A percentile compares a stretch with the other conserved stretches of the same genome.
Conservation (phyloP, 2,888 invertebrate species). For the Rotaria macrura region DNA sequence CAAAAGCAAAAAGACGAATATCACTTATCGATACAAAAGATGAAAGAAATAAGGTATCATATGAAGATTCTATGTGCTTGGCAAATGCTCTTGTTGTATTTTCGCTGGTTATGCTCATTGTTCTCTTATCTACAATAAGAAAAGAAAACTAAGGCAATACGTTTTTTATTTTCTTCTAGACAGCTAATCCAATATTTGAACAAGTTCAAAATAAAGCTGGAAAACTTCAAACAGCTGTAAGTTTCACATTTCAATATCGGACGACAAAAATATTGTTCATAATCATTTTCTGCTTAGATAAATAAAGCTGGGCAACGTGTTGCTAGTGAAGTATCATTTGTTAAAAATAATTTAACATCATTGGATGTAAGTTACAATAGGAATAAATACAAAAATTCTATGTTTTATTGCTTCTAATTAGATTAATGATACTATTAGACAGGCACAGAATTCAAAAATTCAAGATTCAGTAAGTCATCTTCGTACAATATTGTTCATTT, state of each 20-base stretch:
- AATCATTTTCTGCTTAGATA: not conserved
- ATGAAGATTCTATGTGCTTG: not conserved
- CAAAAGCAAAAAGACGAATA: not conserved
- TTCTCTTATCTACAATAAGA: not conserved
- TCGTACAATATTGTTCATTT: not conserved
- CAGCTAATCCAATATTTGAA: not conserved
- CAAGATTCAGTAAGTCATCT: not conserved
- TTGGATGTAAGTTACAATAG: not conserved
- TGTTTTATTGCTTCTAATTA: not conserved
- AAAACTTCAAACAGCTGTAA: not conserved
- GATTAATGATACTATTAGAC: constrained; percentile 2
- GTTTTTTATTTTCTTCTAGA: not conserved
- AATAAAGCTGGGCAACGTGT: not conserved
- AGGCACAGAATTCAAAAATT: not conserved
- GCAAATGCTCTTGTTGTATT: not conserved
- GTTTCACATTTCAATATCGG: too few species aligned
- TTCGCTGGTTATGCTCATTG: not conserved
- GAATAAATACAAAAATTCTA: not conserved
- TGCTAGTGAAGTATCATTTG: not conserved
- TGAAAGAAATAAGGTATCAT: not conserved
- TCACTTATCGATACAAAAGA: not conserved
- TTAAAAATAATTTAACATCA: not conserved
- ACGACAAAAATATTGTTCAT: too few species aligned
- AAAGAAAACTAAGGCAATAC: not conserved
- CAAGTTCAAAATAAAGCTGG: not conserved